Percentiles rank a stretch among this genome's conserved stretches.
These are phyloP conservation scores for Corythornis cristatus DNA, from an alignment of 2,113 vertebrate genomes.

Conservation along the genomic window DNA sequence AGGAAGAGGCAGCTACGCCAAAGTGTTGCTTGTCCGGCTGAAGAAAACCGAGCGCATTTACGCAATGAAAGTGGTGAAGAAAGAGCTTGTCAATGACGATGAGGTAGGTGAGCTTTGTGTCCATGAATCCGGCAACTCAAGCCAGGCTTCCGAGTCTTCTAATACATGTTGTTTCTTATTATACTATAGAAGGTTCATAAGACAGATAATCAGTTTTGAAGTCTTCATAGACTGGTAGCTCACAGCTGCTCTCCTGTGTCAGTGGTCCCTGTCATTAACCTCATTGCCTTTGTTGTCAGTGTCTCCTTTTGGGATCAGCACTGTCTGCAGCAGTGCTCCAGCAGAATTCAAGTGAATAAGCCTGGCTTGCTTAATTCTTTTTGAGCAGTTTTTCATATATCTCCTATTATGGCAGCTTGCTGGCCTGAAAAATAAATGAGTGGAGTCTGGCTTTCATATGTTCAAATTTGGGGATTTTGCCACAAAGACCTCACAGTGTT, in stretches of 20 bases:
- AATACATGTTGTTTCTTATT: not conserved
- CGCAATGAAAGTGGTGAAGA: constrained; percentile 99
- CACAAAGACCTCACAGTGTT: not conserved
- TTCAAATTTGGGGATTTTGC: not conserved
- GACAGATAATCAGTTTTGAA: not conserved
- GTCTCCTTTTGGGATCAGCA: not conserved
- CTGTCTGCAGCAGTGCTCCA: not conserved
- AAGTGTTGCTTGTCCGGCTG: constrained; percentile 93
- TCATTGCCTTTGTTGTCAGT: not conserved
- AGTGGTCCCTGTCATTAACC: not conserved
- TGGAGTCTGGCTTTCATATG: not conserved
- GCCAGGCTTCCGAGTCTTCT: not conserved
- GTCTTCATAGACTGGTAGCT: not conserved
- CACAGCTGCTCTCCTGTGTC: not conserved
- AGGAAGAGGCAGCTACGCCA: constrained; percentile 97
- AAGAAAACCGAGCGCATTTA: constrained; percentile 98
- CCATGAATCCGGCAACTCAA: not conserved
- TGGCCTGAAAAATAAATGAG: not conserved
- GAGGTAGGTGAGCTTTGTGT: constrained; percentile 80
- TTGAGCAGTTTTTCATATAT: accelerated
- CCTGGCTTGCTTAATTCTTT: not conserved
- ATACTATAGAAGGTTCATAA: not conserved
- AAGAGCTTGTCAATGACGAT: constrained; percentile 98
- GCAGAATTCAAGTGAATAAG: not conserved
- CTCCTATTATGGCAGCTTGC: not conserved